Evolutionary conservation across 2,888 invertebrate species (phyloP), one percentile per base, ranked within the genome.

Genomic region (Pterobdella sp.): DNA sequence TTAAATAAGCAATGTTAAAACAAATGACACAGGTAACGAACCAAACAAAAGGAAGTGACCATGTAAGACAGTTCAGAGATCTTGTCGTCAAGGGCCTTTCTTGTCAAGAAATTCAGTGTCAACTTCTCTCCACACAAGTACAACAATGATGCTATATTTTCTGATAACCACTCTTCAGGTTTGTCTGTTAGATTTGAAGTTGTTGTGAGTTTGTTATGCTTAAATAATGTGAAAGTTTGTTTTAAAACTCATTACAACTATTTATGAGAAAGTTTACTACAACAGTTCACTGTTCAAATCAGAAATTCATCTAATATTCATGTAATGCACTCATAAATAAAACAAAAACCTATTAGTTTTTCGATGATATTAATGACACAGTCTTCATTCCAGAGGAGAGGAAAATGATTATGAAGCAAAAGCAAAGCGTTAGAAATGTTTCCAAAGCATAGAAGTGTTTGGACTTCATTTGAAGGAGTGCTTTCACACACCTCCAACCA

Each of bases 71-170:
- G 77, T 74, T 83, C 83, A 1, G 79, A 71, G 52, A 81, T 79
- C 70, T 82, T 78, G n/a, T 81, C 82, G 77, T 83, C 82, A 74
- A 82, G 81, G 64, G 82, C 82, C 74, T 82, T 83, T 76, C 81
- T 82, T 72, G 79, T 78, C 64, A 83, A 78, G 76, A 82, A 77
- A 73, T 81, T 82, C 35, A 81, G 77, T 4, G 82, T 80, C 65
- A 83, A 80, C 22, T 76, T 74, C 73, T 82, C 81, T 18, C 82
- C 82, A 77, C 81, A 82, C 26, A 81, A 76, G 64, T 81, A 79
- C 72, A 83, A 73, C 52, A 83, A 77, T 71, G 80, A 79, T 36
- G 83, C 81, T 37, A 81, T 77, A 76, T 82, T 83, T 75, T 82
- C 82, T 66, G 81, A 79, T 56, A 82, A 73, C 83, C 83, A 83